These are phyloP conservation scores for Pteropus rufus DNA, from an alignment of 2,797 vertebrate species.

Conservation along the genomic window DNA sequence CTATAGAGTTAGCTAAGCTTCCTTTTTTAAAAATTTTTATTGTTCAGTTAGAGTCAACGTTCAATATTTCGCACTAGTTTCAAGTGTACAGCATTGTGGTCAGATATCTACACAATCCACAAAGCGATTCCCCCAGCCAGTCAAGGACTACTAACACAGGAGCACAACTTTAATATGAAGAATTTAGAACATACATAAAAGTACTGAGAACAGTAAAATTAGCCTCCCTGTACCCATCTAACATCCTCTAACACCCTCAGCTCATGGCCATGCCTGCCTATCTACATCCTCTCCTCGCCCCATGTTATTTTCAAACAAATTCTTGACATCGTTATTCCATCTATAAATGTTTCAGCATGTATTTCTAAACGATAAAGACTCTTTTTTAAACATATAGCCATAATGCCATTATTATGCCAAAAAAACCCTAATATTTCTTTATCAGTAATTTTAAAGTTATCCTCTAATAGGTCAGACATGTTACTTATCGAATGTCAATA, in stretches of 20 bases:
- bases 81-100: too few relatives aligned
- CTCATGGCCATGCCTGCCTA: not conserved
- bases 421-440: not conserved
- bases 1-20: too few relatives aligned
- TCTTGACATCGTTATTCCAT: not conserved
- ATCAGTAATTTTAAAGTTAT: not conserved
- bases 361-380: not conserved
- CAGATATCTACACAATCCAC: too few relatives aligned
- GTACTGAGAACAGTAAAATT: not conserved
- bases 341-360: not conserved
- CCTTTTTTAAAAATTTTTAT: too few relatives aligned
- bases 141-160: too few relatives aligned
- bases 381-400: not conserved
- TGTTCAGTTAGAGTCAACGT: too few relatives aligned
- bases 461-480: not conserved
- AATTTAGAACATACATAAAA: not conserved
- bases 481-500: not conserved
- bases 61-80: too few relatives aligned
- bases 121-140: too few relatives aligned
- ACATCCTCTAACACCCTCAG: not conserved
- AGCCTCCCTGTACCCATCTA: not conserved
- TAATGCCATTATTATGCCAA: not conserved
- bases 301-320: not conserved
- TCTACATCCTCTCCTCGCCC: not conserved
- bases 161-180: not conserved